Evolutionary conservation across 1,140 invertebrate species (phyloP), one percentile per base, ranked within the genome.

Genomic region (Tetramorium parvispinum): DNA sequence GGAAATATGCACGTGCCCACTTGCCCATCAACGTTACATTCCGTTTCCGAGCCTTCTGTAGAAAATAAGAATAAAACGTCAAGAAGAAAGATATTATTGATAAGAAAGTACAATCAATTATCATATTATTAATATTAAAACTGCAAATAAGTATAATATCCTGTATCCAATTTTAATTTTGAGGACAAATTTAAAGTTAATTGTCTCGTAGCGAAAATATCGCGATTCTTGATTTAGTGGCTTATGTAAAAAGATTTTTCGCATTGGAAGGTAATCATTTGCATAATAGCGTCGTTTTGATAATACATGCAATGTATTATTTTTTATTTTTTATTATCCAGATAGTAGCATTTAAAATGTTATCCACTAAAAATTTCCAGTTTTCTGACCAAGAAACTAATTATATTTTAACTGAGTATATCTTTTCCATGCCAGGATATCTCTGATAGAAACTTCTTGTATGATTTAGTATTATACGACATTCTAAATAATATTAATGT

Each of bases 1-100:
- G 96, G 92, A 0, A 75, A 68, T 11, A 95, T 93, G 71, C 96
- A 96, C 1, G 85, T 49, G 18, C 96, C 96, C 3, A 65, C 5
- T 90, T 86, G 2, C 93, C 94, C 5, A 94, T 95, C 11, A 11
- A 16, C 79, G 2, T 11, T 68, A 57, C 95, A 96, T 6, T 55
- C 49, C 10, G 63, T 24, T 11, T 3, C 40, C 24, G 59, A 27
- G 11, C 0, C 43, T 77, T 55, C 89, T 90, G 27, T 4, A 40
- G 87, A 6, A 66, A 83, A 8, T 37, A 63, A 24, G 0, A 76
- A 53, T 16, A 16, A 32, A 13, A 79, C 5, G 16, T 63, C 59
- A 40, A 8, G 7, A n/a, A 65, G 4, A 32, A n/a, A 53, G 3
- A 0, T 32, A 71, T 53, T 51, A 24, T 13, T 24, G 7, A 68